A percentile compares a stretch with the other conserved stretches of the same genome.
phyloP scores from a whole-genome alignment of 92 coral and sea anemone genomes.

The Epizoanthus stellaris region DNA sequence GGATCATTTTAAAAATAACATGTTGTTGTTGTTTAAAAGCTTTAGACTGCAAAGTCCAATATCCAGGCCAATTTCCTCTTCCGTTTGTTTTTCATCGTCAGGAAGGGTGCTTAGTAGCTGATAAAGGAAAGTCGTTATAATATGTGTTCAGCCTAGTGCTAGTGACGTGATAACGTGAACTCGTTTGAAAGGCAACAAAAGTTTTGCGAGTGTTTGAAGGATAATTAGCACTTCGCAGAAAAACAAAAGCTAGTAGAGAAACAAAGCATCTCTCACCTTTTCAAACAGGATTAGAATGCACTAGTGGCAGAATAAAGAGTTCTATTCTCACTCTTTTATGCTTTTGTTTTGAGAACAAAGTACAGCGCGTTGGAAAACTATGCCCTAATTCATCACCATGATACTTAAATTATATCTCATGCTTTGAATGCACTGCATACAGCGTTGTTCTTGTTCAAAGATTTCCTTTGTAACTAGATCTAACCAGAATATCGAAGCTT shows the following conservation, averaged over 20 bases:
- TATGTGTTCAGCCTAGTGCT: background rate
- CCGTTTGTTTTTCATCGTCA: constrained; percentile 11
- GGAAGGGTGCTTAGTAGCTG: background rate
- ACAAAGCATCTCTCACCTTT: constrained; percentile 10
- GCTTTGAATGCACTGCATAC: background rate
- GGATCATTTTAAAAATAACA: too few species aligned
- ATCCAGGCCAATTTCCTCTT: background rate
- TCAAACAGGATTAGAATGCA: background rate
- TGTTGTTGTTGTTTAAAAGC: too few species aligned
- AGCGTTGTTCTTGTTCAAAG: background rate
- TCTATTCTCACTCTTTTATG: background rate
- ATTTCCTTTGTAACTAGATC: background rate
- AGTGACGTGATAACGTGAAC: constrained; percentile 19
- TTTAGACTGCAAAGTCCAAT: constrained; percentile 4
- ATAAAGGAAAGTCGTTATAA: constrained; percentile 2
- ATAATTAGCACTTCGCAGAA: constrained; percentile 1
- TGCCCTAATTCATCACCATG: background rate
- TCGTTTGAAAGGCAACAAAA: background rate
- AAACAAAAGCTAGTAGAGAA: background rate
- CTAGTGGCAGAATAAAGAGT: background rate
- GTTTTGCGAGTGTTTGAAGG: background rate
- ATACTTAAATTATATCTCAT: background rate
- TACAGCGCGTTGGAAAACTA: background rate
- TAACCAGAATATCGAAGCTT: background rate
- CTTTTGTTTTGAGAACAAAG: constrained; percentile 24